Evolutionary conservation across 23 tunicate genomes (phyloP).

Genomic region (Oikopleura dioica): DNA sequence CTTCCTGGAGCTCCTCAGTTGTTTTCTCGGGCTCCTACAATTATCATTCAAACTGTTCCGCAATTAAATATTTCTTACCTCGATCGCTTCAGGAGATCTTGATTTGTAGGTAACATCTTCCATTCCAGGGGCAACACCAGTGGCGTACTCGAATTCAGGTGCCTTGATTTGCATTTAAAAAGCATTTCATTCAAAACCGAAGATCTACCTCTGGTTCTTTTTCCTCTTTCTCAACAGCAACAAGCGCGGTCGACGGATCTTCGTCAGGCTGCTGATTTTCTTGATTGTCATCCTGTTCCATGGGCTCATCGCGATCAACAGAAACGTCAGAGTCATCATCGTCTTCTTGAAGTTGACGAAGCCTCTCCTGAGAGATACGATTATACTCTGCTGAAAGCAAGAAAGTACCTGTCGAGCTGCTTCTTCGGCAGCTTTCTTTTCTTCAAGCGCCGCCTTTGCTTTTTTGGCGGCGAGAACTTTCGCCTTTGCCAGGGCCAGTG

Average conservation of each 20-base stretch:
- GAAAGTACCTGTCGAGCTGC: background rate
- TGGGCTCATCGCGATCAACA: background rate
- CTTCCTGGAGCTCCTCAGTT: conserved; percentile 8
- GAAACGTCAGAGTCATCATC: background rate
- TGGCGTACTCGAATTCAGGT: conserved; percentile 5
- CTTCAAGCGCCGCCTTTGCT: background rate
- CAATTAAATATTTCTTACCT: background rate
- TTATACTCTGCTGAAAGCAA: background rate
- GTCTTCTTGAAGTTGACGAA: background rate
- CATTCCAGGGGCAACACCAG: conserved; percentile 13
- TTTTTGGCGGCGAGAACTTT: background rate
- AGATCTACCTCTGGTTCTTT: no score
- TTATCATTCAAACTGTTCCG: background rate
- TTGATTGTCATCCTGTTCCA: background rate
- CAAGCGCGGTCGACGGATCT: background rate
- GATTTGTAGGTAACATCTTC: background rate
- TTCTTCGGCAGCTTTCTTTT: background rate
- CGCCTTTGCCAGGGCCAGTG: conserved; percentile 2
- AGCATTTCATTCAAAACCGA: background rate
- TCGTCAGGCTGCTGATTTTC: background rate
- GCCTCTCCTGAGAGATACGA: background rate
- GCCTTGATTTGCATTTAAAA: background rate
- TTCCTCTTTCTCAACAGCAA: no score
- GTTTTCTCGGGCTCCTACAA: background rate
- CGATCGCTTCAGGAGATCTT: background rate